Conservation (phyloP, 2,113 vertebrate species). For the Anoura caudifer region DNA sequence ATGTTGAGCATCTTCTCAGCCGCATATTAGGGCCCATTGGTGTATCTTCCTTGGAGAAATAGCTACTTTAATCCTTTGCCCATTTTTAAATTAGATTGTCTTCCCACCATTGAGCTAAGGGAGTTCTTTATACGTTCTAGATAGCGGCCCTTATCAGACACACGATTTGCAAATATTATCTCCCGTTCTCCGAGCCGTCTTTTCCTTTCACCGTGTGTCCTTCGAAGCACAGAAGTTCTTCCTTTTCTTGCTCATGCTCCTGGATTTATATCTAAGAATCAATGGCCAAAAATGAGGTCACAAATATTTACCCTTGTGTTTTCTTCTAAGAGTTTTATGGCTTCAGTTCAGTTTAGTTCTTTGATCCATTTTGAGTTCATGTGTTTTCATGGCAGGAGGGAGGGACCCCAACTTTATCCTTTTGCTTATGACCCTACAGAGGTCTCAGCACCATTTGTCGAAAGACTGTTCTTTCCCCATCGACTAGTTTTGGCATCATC, state of each 20-base stretch:
- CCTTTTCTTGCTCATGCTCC: not conserved
- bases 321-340: not conserved
- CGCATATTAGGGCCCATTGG: not conserved
- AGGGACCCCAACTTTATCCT: not conserved
- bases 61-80: not conserved
- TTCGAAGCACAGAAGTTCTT: not conserved
- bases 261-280: not conserved
- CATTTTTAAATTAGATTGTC: not conserved
- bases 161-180: not conserved
- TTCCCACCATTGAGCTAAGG: not conserved
- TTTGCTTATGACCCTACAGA: not conserved
- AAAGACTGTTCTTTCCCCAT: not conserved
- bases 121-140: not conserved
- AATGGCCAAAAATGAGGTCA: not conserved
- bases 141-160: not conserved
- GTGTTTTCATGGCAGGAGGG: not conserved
- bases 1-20: not conserved
- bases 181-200: not conserved
- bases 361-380: not conserved
- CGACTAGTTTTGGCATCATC: not conserved
- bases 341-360: not conserved
- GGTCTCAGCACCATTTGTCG: not conserved
- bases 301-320: not conserved
- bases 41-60: not conserved
- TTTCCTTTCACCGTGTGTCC: not conserved